These are phyloP conservation scores for Emydoidea blandingii DNA, from an alignment of 2,797 vertebrate genomes.

Conservation along the genomic window DNA sequence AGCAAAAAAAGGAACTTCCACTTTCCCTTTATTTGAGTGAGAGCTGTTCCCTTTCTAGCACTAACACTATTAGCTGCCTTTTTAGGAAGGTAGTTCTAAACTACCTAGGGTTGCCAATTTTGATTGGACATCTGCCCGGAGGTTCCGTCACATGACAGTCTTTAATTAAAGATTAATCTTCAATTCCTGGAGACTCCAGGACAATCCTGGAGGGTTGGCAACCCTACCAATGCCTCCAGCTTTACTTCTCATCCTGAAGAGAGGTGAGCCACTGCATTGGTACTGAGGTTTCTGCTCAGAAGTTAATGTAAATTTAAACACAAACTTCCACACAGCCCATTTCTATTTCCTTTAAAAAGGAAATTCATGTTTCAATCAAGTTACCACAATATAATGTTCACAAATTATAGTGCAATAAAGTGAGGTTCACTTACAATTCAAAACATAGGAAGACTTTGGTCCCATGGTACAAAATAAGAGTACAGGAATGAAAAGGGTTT, in stretches of 20 bases:
- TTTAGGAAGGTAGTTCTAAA: neutral
- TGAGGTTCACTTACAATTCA: rapidly evolving
- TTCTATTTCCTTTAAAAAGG: neutral
- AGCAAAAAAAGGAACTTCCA: no score
- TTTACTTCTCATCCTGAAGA: neutral
- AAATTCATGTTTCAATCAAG: neutral
- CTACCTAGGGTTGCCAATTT: no score
- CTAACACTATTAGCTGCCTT: no score
- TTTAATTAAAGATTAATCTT: no score
- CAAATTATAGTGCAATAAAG: rapidly evolving
- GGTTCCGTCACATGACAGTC: no score
- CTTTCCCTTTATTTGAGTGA: no score
- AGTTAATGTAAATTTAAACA: neutral
- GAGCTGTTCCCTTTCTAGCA: no score
- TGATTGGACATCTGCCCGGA: no score
- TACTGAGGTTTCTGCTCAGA: neutral
- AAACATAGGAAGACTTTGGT: neutral
- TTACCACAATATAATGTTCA: neutral
- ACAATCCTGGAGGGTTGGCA: no score
- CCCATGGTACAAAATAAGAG: rapidly evolving
- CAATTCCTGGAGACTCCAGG: no score
- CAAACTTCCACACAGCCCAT: neutral
- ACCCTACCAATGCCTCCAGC: neutral
- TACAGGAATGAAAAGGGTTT: neutral
- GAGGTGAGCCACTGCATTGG: neutral